These are phyloP conservation scores for Sturmia bella DNA, from an alignment of 2,888 invertebrate genomes.

Conservation along the genomic window DNA sequence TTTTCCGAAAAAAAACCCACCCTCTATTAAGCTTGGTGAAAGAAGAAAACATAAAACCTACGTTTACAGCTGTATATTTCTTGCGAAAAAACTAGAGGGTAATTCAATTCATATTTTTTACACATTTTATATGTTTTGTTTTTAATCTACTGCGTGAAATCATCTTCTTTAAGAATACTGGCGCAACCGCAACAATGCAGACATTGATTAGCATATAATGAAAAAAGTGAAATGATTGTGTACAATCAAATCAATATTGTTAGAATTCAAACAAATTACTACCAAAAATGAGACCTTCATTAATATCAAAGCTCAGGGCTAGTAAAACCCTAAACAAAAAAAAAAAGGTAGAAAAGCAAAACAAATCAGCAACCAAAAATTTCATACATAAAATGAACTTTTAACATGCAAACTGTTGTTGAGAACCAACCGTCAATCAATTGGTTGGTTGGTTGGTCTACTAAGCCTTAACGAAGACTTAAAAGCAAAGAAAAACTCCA, in stretches of 20 bases:
- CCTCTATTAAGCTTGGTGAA: no score
- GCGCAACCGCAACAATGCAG: conserved; percentile 47
- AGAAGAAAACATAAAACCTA: no score
- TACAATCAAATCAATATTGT: conserved; percentile 48
- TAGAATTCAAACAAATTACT: conserved; percentile 61
- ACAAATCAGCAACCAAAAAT: neutral
- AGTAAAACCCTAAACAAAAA: conserved; percentile 19
- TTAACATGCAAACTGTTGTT: conserved; percentile 65
- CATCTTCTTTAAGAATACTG: neutral
- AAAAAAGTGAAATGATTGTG: conserved; percentile 49
- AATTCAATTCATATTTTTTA: no score
- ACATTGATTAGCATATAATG: conserved; percentile 70
- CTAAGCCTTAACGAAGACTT: conserved; percentile 21
- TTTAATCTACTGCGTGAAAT: neutral
- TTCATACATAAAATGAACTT: conserved; percentile 45
- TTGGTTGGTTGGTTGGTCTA: no score
- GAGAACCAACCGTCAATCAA: conserved; percentile 35
- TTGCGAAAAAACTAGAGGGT: no score
- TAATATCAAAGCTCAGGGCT: conserved; percentile 52
- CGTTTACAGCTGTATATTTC: no score
- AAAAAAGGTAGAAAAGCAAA: neutral
- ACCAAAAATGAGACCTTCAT: conserved; percentile 58
- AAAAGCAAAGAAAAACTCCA: conserved; percentile 61
- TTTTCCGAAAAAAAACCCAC: no score
- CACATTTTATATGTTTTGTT: no score